Percentiles rank a stretch among this genome's conserved stretches.
These are phyloP conservation scores for Eupithecia subumbrata DNA, from an alignment of 2,888 invertebrate genomes.

Conservation along the genomic window DNA sequence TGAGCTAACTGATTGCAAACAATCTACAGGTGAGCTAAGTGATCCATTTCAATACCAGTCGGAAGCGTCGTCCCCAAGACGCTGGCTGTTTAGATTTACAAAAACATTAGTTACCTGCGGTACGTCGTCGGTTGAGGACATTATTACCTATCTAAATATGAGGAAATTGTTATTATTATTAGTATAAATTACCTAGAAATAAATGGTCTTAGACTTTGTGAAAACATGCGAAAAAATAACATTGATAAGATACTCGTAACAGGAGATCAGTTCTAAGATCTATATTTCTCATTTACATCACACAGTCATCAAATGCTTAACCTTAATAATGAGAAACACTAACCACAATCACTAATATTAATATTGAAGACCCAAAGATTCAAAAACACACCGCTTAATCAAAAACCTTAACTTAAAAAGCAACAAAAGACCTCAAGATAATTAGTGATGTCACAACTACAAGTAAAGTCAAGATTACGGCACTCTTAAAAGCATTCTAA, in stretches of 20 bases:
- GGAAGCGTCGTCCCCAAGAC: no score
- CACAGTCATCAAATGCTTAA: no score
- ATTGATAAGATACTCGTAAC: no score
- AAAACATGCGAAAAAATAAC: not conserved
- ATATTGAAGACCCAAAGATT: not conserved
- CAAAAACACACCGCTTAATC: not conserved
- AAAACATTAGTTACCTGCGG: no score
- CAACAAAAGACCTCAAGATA: not conserved
- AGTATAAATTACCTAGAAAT: not conserved
- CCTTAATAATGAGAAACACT: not conserved
- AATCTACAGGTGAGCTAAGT: no score
- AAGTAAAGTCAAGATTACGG: slow-evolving; percentile 22
- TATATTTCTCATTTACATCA: no score
- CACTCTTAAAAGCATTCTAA: slow-evolving; percentile 29
- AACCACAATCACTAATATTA: not conserved
- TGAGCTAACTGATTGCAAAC: no score
- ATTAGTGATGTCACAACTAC: slow-evolving; percentile 32
- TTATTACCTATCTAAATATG: not conserved
- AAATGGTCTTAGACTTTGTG: not conserved
- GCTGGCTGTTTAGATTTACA: no score
- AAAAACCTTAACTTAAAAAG: not conserved
- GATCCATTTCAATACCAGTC: no score
- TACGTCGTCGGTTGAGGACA: not conserved
- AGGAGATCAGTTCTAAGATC: no score
- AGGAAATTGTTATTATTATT: no score